Evolutionary conservation across 2,888 invertebrate species (phyloP).

Genomic region (Syrista parreyssii): DNA sequence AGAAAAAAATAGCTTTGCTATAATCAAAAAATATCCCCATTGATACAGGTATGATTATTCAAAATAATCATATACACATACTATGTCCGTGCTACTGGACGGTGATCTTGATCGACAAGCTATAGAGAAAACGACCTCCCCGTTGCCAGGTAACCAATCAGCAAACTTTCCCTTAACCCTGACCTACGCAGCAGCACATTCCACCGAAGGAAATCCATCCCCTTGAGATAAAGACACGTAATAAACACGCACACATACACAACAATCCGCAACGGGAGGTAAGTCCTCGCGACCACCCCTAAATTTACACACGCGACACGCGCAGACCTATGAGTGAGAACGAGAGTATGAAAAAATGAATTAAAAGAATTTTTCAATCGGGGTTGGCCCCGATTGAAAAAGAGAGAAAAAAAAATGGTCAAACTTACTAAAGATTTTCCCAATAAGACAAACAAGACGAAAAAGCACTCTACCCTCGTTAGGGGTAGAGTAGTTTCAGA

Average conservation of each 20-base stretch:
- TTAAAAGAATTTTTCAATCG: background rate
- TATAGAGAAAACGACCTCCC: too few relatives aligned
- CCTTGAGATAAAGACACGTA: background rate
- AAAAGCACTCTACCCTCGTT: background rate
- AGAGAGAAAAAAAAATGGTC: too few relatives aligned
- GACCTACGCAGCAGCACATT: too few relatives aligned
- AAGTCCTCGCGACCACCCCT: background rate
- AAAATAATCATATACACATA: too few relatives aligned
- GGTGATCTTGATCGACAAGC: too few relatives aligned
- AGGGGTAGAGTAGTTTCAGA: background rate
- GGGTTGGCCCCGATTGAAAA: background rate
- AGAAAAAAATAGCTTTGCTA: too few relatives aligned
- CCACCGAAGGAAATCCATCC: too few relatives aligned
- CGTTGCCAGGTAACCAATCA: too few relatives aligned
- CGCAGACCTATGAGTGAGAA: background rate
- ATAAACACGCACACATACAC: background rate
- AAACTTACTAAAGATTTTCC: background rate
- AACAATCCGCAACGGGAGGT: background rate
- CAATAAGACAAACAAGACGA: background rate
- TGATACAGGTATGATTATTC: too few relatives aligned
- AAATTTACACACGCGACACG: background rate
- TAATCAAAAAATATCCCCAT: too few relatives aligned
- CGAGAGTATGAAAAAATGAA: background rate
- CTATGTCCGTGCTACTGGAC: too few relatives aligned
- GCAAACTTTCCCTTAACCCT: too few relatives aligned